A percentile compares a stretch with the other conserved stretches of the same genome.
phyloP scores from a whole-genome alignment of 2,888 invertebrate genomes.

The Euzophera pinguis region DNA sequence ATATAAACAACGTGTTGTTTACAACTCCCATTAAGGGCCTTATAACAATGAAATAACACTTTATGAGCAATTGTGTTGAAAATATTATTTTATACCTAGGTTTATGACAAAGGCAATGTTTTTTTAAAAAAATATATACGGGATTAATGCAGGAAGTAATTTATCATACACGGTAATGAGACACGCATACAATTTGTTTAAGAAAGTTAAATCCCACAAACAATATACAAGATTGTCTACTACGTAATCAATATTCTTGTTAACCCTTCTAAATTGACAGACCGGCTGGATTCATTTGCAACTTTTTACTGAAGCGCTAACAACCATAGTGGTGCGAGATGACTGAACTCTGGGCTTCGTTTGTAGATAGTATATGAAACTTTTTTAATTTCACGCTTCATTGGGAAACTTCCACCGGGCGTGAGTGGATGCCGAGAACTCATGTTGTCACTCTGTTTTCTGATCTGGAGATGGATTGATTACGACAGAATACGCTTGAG shows the following conservation, averaged over 20 bases:
- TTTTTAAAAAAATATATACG: too few species aligned
- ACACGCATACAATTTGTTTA: too few species aligned
- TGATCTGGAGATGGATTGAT: conserved; percentile 18
- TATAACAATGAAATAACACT: too few species aligned
- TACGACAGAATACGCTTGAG: background rate
- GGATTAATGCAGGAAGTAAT: too few species aligned
- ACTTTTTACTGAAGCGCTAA: conserved; percentile 32
- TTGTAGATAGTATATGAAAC: conserved; percentile 48
- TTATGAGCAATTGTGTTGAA: too few species aligned
- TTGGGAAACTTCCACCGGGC: conserved; percentile 51
- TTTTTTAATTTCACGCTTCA: conserved; percentile 76
- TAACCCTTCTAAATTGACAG: background rate
- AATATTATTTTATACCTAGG: too few species aligned
- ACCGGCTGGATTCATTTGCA: conserved; percentile 23
- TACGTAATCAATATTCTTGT: background rate
- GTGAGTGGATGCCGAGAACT: conserved; percentile 44
- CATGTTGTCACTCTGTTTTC: conserved; percentile 30
- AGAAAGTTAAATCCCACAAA: background rate
- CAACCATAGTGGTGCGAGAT: conserved; percentile 28
- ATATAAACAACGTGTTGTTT: too few species aligned
- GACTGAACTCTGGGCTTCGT: conserved; percentile 11
- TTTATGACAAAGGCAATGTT: too few species aligned
- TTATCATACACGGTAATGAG: too few species aligned
- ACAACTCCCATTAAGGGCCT: too few species aligned
- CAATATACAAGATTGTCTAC: background rate